Percentiles rank a stretch among this genome's conserved stretches.
phyloP scores from a whole-genome alignment of 2,888 invertebrate genomes.

The Melinopterus prodromus region DNA sequence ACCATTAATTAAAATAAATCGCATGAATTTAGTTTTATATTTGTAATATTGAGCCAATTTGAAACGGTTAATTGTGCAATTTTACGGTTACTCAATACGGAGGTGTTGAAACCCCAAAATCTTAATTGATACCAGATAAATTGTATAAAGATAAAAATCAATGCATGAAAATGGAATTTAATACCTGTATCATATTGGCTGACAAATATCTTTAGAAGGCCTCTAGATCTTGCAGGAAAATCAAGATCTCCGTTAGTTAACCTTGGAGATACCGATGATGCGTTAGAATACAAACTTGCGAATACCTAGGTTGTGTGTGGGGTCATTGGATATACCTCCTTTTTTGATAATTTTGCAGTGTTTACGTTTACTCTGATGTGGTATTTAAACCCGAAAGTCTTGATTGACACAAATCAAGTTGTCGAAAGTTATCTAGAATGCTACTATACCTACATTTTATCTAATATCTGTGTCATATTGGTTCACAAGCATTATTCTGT shows the following conservation, averaged over 20 bases:
- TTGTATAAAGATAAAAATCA: neutral
- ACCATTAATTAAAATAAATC: too few relatives aligned
- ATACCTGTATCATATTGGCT: neutral
- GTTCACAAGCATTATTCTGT: neutral
- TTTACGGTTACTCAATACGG: neutral
- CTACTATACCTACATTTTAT: too few relatives aligned
- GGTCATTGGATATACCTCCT: neutral
- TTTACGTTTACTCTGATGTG: too few relatives aligned
- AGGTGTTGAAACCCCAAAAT: neutral
- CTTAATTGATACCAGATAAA: neutral
- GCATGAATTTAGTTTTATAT: neutral
- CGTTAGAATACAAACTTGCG: too few relatives aligned
- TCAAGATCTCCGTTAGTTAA: too few relatives aligned
- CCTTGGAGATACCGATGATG: too few relatives aligned
- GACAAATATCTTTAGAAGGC: neutral
- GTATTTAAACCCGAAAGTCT: too few relatives aligned
- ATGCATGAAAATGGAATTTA: too few relatives aligned
- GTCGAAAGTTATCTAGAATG: too few relatives aligned
- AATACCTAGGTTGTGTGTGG: too few relatives aligned
- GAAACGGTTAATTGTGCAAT: neutral
- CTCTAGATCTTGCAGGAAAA: too few relatives aligned
- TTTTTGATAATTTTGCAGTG: neutral
- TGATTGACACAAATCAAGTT: too few relatives aligned
- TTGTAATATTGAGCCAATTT: neutral
- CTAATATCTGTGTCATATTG: neutral